Evolutionary conservation across 2,113 vertebrate genomes (phyloP), one percentile per base, ranked within the genome.

Genomic region (Tinamus guttatus): DNA sequence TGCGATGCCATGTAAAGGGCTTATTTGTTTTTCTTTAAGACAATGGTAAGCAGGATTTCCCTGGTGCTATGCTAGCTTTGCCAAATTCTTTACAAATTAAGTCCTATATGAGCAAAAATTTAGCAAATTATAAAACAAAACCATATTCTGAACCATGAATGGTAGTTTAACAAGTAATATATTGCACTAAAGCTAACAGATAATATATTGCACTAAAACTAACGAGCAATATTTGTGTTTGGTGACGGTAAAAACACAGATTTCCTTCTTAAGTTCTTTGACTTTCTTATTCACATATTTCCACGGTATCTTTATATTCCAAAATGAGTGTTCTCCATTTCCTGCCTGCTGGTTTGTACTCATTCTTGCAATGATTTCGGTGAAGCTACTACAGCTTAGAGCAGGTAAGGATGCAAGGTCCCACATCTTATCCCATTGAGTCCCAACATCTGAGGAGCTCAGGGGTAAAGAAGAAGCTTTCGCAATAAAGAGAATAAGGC

Each of bases 281-380:
- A 59, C 54, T 79, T 43, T 18, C 0, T 38, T 52, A 47, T 43
- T 69, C 32, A 62, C 0, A 0, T 73, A 36, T 69, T 71, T 84
- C 76, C 60, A 2, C 12, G 64, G 20, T 64, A 10, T 34, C 11
- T 83, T 91, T 45, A 32, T 63, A 81, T 38, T 90, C 58, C 10
- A 3, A 0, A 56, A 16, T 68, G 0, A 0, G 15, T 56, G 5
- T 25, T 58, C 15, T 2, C 17, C 27, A 4, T 2, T 68, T 71
- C 25, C n/a, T 84, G 40, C 56, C 41, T 86, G 25, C 34, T 47
- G 1, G n/a, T 2, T 5, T 5, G 18, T 36, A 64, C 28, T 71
- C 20, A 18, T 2, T 27, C 19, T 36, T 63, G 68, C 68, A 36
- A 13, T 0, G 2, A 32, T 65, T 62, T 89, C 27, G 13, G 8